phyloP scores from a whole-genome alignment of 2,113 vertebrate genomes.

The Ovis aries region ARS-UI_Ramb_v3.0 NC_056068.1:22594501-22595000 shows the following conservation, averaged over 20 bases:
- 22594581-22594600: not conserved
- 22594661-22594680: not conserved
- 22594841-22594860: not conserved
- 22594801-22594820: not conserved
- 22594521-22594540: not conserved
- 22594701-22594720: not conserved
- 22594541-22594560: not conserved
- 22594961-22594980: not conserved
- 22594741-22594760: not conserved
- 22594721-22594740: not conserved
- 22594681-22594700: not conserved
- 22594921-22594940: not conserved
- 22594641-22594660: not conserved
- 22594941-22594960: not conserved
- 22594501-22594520: not conserved
- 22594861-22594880: not conserved
- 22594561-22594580: not conserved
- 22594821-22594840: not conserved
- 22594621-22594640: not conserved
- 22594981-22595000: not conserved
- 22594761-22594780: not conserved
- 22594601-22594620: not conserved
- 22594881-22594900: not conserved
- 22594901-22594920: rapidly evolving
- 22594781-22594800: not conserved